phyloP scores from a whole-genome alignment of 2,113 vertebrate genomes.

The Pica pica region DNA sequence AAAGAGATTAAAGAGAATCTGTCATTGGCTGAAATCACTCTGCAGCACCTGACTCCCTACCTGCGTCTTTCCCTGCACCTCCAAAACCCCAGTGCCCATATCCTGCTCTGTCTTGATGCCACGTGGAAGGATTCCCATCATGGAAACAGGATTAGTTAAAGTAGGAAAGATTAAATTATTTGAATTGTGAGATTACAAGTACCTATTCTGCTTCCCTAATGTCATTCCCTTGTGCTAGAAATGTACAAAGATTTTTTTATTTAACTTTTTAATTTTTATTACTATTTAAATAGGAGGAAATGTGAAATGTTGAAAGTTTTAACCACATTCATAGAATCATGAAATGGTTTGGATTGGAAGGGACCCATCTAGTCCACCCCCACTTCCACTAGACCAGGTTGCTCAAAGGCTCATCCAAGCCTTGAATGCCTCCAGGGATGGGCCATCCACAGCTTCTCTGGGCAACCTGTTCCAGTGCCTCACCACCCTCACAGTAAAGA shows the following conservation, averaged over 20 bases:
- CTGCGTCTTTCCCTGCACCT: constrained; percentile 78
- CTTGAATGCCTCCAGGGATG: neutral
- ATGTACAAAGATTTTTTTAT: neutral
- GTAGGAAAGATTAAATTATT: neutral
- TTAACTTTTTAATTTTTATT: neutral
- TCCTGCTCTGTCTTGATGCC: constrained; percentile 77
- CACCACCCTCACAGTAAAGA: neutral
- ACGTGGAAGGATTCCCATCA: neutral
- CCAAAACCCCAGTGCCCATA: constrained; percentile 65
- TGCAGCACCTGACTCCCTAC: constrained; percentile 72
- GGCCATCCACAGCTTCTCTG: neutral
- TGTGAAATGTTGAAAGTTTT: neutral
- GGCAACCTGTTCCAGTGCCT: neutral
- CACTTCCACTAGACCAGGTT: neutral
- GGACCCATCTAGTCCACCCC: neutral
- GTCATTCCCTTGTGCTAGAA: neutral
- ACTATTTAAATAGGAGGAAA: neutral
- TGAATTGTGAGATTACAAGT: neutral
- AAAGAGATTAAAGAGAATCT: constrained; percentile 74
- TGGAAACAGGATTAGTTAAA: neutral
- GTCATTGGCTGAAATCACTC: constrained; percentile 75
- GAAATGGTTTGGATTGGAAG: neutral
- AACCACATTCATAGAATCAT: neutral
- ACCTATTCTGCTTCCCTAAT: neutral
- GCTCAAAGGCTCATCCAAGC: neutral